phyloP scores from a whole-genome alignment of 1,140 invertebrate genomes.

The Diploscapter pachys region DNA sequence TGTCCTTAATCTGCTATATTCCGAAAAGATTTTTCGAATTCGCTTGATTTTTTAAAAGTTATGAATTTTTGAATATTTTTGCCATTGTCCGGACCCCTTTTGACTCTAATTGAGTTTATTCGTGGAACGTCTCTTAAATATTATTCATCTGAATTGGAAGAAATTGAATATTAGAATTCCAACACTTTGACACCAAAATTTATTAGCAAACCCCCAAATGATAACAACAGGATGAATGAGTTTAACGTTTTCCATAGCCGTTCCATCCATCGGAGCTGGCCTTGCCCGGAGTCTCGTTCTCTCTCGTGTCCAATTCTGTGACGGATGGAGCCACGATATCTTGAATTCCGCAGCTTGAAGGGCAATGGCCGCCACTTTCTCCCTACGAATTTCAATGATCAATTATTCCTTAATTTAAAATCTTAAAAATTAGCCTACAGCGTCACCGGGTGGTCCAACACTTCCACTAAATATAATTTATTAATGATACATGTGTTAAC shows the following conservation, averaged over 20 bases:
- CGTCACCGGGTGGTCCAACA: constrained; percentile 38
- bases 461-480: constrained; percentile 25
- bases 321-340: constrained; percentile 57
- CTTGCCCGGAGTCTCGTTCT: constrained; percentile 13
- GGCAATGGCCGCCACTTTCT: constrained; percentile 56
- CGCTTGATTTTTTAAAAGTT: too few species aligned
- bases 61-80: too few species aligned
- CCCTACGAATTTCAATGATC: constrained; percentile 6
- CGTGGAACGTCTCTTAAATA: background rate
- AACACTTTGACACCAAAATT: too few species aligned
- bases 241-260: constrained; percentile 30
- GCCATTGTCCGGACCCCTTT: too few species aligned
- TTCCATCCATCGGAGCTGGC: constrained; percentile 14
- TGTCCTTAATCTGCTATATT: too few species aligned
- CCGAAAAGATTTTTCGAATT: too few species aligned
- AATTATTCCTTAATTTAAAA: too few species aligned
- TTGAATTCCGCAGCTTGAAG: constrained; percentile 56
- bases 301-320: constrained; percentile 51
- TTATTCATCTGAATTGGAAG: background rate
- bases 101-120: too few species aligned
- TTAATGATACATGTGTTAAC: too few species aligned
- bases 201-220: too few species aligned
- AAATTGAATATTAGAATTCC: too few species aligned
- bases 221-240: background rate
- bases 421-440: background rate